These are phyloP conservation scores for Potamilus streckersoni DNA, from an alignment of 1,140 invertebrate genomes.

Conservation along the genomic window DNA sequence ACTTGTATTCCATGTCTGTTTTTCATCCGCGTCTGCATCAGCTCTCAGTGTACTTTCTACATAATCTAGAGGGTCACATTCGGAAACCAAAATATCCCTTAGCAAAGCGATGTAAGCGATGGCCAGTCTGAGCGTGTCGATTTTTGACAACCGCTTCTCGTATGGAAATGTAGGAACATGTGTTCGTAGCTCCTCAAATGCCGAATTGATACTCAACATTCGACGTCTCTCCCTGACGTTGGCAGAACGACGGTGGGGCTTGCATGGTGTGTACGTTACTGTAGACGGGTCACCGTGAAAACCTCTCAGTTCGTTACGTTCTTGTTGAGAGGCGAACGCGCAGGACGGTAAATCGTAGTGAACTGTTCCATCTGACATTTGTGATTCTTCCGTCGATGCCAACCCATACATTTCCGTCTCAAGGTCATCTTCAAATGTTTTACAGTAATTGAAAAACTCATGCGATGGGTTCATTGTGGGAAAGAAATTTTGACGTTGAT, in stretches of 20 bases:
- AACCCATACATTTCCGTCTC: slow-evolving; percentile 21
- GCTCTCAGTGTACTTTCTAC: slow-evolving; percentile 92
- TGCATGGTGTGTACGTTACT: slow-evolving; percentile 20
- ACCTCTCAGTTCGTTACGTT: slow-evolving; percentile 29
- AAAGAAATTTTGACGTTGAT: no score
- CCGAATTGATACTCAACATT: slow-evolving; percentile 98
- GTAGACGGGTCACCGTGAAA: slow-evolving; percentile 5
- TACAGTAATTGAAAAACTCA: slow-evolving; percentile 42
- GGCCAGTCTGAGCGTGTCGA: slow-evolving; percentile 95
- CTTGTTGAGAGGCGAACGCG: slow-evolving; percentile 1
- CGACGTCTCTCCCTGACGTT: slow-evolving; percentile 82
- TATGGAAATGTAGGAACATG: slow-evolving; percentile 99
- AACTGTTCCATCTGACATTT: not conserved
- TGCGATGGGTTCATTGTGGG: not conserved
- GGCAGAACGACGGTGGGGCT: slow-evolving; percentile 35
- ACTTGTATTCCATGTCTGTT: slow-evolving; percentile 94
- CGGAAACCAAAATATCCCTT: slow-evolving; percentile 87
- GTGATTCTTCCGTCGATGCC: slow-evolving; percentile 10
- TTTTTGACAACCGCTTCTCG: slow-evolving; percentile 96
- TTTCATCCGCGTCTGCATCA: slow-evolving; percentile 71
- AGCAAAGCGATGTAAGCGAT: slow-evolving; percentile 99
- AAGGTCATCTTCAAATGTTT: slow-evolving; percentile 40
- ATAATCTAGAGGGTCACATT: slow-evolving; percentile 88
- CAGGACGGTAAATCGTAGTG: slow-evolving; percentile 11
- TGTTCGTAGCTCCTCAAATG: slow-evolving; percentile 79